These are phyloP conservation scores for Cephus cinctus DNA, from an alignment of 1,140 invertebrate genomes.

Conservation along the genomic window DNA sequence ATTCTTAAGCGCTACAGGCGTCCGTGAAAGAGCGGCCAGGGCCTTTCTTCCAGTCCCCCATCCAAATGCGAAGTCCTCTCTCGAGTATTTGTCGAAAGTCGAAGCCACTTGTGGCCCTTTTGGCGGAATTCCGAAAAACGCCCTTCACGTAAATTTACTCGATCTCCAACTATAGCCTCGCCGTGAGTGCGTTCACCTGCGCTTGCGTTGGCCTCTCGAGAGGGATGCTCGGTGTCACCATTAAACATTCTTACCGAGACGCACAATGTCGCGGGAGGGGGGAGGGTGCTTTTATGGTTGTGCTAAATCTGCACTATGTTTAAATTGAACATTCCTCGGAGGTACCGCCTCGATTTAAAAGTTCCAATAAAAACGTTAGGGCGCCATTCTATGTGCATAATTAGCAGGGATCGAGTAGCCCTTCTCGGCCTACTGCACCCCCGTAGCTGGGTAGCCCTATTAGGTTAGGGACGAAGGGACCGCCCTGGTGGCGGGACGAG, in stretches of 20 bases:
- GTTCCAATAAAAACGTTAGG: neutral
- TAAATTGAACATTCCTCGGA: slow-evolving; percentile 25
- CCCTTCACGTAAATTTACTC: no score
- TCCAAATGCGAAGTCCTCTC: slow-evolving; percentile 1
- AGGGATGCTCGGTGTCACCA: no score
- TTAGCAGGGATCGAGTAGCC: neutral
- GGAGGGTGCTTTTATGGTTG: slow-evolving; percentile 7
- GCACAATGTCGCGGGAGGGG: no score
- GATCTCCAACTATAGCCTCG: no score
- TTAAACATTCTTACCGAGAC: no score
- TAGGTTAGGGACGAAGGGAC: slow-evolving; percentile 27
- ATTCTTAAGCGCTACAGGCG: slow-evolving; percentile 26
- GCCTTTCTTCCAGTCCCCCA: no score
- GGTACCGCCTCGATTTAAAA: neutral
- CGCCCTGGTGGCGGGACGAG: neutral
- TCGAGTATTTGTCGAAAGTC: slow-evolving; percentile 13
- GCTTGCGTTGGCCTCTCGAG: no score
- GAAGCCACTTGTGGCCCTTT: slow-evolving; percentile 14
- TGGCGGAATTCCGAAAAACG: no score
- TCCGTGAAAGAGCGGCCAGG: no score
- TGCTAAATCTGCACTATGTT: slow-evolving; percentile 23
- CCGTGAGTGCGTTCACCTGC: no score
- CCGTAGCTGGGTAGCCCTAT: slow-evolving; percentile 18
- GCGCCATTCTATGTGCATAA: neutral
- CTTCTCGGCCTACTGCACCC: slow-evolving; percentile 2